Percentiles rank a stretch among this genome's conserved stretches.
These are phyloP conservation scores for Stenotaenia linearis DNA, from an alignment of 2,888 invertebrate species.

Conservation along the genomic window DNA sequence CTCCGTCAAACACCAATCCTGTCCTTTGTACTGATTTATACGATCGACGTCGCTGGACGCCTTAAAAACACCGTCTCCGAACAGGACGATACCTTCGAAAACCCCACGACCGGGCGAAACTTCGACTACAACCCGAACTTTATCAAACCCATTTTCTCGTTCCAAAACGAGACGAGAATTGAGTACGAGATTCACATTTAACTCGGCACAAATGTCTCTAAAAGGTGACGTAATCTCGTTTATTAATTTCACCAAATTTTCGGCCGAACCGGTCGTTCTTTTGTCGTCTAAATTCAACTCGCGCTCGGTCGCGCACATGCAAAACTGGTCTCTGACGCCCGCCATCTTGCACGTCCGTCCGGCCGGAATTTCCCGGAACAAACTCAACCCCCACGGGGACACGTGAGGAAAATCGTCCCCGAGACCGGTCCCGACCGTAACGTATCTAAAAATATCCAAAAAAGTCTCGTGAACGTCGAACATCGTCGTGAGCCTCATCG, in stretches of 20 bases:
- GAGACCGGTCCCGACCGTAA: background rate
- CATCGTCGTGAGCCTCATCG: conserved; percentile 66
- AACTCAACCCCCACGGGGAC: conserved; percentile 60
- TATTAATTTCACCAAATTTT: conserved; percentile 59
- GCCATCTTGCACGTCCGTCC: conserved; percentile 71
- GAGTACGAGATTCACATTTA: conserved; percentile 58
- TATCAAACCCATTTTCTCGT: background rate
- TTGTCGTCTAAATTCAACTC: conserved; percentile 45
- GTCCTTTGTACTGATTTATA: conserved; percentile 47
- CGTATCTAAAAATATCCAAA: conserved; percentile 58
- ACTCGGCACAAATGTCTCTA: conserved; percentile 55
- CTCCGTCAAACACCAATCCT: conserved; percentile 46
- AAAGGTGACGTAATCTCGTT: conserved; percentile 59
- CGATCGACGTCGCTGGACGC: conserved; percentile 59
- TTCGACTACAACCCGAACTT: conserved; percentile 53
- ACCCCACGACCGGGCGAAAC: conserved; percentile 63
- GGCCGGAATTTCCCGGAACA: conserved; percentile 66
- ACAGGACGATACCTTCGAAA: conserved; percentile 74
- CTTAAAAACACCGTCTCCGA: conserved; percentile 44
- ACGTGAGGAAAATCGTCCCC: background rate
- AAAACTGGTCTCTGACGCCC: conserved; percentile 76
- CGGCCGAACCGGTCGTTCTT: conserved; percentile 51
- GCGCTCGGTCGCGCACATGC: conserved; percentile 69
- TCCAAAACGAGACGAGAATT: conserved; percentile 54
- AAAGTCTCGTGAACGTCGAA: conserved; percentile 79